phyloP scores from a whole-genome alignment of 2,113 vertebrate species.

The Cyanocitta stelleri region DNA sequence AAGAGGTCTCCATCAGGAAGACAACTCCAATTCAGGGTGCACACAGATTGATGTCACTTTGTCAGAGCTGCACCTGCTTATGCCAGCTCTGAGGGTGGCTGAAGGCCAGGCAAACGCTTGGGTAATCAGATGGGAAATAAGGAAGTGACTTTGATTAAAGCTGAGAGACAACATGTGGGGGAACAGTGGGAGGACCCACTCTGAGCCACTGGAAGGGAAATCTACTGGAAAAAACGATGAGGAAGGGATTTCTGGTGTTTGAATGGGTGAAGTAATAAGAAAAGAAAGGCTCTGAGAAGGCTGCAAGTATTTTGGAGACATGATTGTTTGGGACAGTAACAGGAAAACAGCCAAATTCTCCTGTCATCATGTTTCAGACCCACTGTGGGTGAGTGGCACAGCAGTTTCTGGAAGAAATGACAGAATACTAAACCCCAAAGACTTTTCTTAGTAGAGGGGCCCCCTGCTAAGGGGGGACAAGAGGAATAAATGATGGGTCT shows the following conservation, averaged over 20 bases:
- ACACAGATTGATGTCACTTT: neutral
- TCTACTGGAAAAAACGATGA: neutral
- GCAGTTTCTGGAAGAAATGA: neutral
- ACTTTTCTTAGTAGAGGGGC: neutral
- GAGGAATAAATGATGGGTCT: neutral
- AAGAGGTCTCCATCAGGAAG: neutral
- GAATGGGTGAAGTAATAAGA: conserved; percentile 9
- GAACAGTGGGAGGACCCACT: conserved; percentile 25
- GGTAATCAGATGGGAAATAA: conserved; percentile 38
- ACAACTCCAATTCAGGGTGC: neutral
- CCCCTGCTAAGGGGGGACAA: neutral
- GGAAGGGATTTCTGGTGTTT: conserved; percentile 14
- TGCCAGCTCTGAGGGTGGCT: neutral
- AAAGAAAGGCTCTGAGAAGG: neutral
- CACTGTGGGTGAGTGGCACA: neutral
- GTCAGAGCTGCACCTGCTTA: neutral
- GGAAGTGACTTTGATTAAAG: conserved; percentile 47
- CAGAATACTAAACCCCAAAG: neutral
- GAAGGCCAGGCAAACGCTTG: conserved; percentile 31
- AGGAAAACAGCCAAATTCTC: conserved; percentile 3
- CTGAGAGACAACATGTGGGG: conserved; percentile 51
- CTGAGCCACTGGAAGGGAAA: conserved; percentile 20
- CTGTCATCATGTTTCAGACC: neutral
- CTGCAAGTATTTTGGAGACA: neutral
- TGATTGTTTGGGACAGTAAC: conserved; percentile 32